Percentiles rank a stretch among this genome's conserved stretches.
phyloP scores from a whole-genome alignment of 2,888 invertebrate genomes.

The Drosophila gaucha region DNA sequence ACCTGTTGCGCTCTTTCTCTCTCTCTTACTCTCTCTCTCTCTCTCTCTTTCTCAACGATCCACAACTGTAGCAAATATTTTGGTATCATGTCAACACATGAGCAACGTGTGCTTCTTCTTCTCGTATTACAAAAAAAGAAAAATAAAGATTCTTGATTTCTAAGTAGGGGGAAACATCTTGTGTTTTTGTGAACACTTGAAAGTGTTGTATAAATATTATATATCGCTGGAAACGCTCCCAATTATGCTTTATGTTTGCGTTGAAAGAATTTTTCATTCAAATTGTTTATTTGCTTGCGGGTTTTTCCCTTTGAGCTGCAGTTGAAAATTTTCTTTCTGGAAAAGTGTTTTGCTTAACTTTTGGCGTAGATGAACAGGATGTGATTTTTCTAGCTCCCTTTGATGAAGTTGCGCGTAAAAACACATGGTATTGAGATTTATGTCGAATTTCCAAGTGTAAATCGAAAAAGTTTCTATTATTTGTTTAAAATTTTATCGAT shows the following conservation, averaged over 20 bases:
- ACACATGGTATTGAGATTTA: slow-evolving; percentile 5
- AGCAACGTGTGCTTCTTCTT: slow-evolving; percentile 12
- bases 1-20: slow-evolving; percentile 41
- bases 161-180: slow-evolving; percentile 51
- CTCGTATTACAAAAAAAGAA: slow-evolving; percentile 4
- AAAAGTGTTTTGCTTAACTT: slow-evolving; percentile 30
- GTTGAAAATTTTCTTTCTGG: slow-evolving; percentile 12
- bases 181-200: slow-evolving; percentile 56
- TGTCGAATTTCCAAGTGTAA: slow-evolving; percentile 1
- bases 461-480: background rate
- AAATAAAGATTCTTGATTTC: slow-evolving; percentile 48
- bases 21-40: slow-evolving; percentile 1
- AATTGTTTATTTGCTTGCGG: slow-evolving; percentile 53
- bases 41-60: slow-evolving; percentile 16
- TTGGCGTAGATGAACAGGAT: slow-evolving; percentile 34
- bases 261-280: slow-evolving; percentile 44
- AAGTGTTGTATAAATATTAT: slow-evolving; percentile 69
- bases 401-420: slow-evolving; percentile 31
- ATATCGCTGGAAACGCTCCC: slow-evolving; percentile 25
- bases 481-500: background rate
- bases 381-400: slow-evolving; percentile 25
- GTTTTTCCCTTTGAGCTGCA: slow-evolving; percentile 23
- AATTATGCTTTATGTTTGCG: slow-evolving; percentile 68
- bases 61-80: slow-evolving; percentile 65
- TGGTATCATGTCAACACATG: slow-evolving; percentile 55